Conservation (phyloP, 2,113 vertebrate species). For the Lathamus discolor region DNA sequence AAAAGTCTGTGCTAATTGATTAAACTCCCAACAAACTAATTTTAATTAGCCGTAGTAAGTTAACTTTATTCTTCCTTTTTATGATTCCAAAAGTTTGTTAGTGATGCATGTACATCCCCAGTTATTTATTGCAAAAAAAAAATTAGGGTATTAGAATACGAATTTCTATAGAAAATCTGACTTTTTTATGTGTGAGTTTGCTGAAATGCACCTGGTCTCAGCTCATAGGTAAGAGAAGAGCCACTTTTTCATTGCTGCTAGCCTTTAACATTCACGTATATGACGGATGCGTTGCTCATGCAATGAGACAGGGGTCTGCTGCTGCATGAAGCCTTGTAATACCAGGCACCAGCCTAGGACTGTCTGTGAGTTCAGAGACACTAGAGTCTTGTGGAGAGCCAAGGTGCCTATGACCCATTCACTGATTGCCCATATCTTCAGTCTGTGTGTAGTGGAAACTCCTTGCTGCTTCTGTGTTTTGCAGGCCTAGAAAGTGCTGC, state of each 20-base stretch:
- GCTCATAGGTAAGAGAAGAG: neutral
- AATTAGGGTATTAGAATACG: neutral
- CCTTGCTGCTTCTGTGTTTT: neutral
- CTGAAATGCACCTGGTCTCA: neutral
- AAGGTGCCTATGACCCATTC: neutral
- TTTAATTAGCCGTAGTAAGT: constrained; percentile 50
- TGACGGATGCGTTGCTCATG: neutral
- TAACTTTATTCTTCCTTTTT: constrained; percentile 37
- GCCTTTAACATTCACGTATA: neutral
- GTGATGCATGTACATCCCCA: neutral
- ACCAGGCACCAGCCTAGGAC: neutral
- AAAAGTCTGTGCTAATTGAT: constrained; percentile 61
- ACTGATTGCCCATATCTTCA: accelerated
- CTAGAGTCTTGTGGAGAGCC: accelerated
- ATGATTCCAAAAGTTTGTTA: constrained; percentile 31
- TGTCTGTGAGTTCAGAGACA: neutral
- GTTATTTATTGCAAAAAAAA: neutral
- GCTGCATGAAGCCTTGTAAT: neutral
- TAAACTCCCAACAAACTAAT: constrained; percentile 48
- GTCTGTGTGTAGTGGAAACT: neutral
- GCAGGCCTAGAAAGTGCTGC: neutral
- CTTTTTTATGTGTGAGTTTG: neutral
- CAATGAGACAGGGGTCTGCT: neutral
- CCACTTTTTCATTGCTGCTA: neutral
- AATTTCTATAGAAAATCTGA: neutral